These are phyloP conservation scores for Acrocephalus kingi DNA, from an alignment of 2,113 vertebrate species.

Conservation along the genomic window DNA sequence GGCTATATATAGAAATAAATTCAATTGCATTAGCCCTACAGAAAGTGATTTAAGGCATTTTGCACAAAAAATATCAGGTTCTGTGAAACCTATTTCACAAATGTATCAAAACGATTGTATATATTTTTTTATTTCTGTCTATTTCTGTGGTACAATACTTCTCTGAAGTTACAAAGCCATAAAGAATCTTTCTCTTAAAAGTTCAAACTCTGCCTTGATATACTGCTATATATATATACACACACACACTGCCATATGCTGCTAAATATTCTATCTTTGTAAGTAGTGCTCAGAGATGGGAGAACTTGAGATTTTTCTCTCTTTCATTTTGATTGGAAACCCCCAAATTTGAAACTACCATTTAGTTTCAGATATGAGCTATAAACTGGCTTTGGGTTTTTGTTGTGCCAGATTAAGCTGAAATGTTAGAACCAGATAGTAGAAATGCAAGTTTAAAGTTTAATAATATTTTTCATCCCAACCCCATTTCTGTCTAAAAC, in stretches of 20 bases:
- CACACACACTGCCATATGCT: background rate
- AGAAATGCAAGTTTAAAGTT: background rate
- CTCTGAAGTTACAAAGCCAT: conserved; percentile 21
- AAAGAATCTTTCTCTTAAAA: background rate
- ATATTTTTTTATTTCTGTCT: background rate
- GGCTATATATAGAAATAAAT: conserved; percentile 32
- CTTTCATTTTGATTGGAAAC: background rate
- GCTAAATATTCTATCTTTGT: background rate
- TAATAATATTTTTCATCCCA: background rate
- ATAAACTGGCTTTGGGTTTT: background rate
- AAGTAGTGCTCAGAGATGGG: background rate
- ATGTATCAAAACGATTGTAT: background rate
- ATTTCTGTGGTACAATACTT: background rate
- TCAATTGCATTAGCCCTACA: conserved; percentile 33
- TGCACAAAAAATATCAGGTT: conserved; percentile 7
- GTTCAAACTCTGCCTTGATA: conserved; percentile 14
- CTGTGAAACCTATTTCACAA: conserved; percentile 1
- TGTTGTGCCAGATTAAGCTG: background rate
- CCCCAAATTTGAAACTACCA: background rate
- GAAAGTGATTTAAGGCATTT: conserved; percentile 61
- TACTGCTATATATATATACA: background rate
- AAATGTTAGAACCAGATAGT: background rate
- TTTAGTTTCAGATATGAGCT: background rate
- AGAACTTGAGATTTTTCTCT: background rate
- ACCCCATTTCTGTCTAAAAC: background rate